Conservation (phyloP, 2,113 vertebrate species). For the Connochaetes taurinus region DNA sequence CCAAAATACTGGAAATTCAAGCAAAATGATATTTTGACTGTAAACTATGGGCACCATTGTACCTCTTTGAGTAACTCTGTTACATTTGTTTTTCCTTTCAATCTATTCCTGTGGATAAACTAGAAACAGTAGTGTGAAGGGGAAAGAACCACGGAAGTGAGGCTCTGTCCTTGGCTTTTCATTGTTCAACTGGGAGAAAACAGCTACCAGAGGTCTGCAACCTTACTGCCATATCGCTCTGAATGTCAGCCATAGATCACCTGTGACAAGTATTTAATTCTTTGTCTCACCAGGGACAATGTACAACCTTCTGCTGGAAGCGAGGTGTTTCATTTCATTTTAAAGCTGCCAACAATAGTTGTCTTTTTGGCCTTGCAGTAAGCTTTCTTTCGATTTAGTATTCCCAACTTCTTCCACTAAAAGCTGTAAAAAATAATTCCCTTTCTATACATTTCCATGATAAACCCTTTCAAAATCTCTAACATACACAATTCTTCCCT, state of each 20-base stretch:
- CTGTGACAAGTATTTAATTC: conserved; percentile 68
- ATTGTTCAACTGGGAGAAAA: conserved; percentile 49
- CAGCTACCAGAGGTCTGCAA: conserved; percentile 37
- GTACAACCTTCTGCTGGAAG: conserved; percentile 53
- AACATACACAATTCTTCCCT: not conserved
- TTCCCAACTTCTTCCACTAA: conserved; percentile 6
- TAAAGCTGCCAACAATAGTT: conserved; percentile 59
- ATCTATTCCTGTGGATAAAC: not conserved
- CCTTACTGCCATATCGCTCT: conserved; percentile 7
- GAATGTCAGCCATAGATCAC: conserved; percentile 69
- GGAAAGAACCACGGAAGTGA: not conserved
- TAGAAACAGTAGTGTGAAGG: not conserved
- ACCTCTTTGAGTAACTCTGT: not conserved
- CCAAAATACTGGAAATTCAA: not conserved
- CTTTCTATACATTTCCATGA: not conserved
- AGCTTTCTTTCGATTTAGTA: conserved; percentile 4
- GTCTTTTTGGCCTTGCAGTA: conserved; percentile 51
- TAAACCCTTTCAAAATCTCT: not conserved
- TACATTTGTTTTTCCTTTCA: not conserved
- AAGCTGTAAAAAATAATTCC: not conserved
- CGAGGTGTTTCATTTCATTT: conserved; percentile 61
- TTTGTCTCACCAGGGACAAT: conserved; percentile 62
- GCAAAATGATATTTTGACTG: not conserved
- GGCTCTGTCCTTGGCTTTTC: conserved; percentile 56
- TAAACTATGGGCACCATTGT: not conserved